Base-by-base conservation (phyloP, 2,797 vertebrate species). In the Myiothlypis chrysogaster region DNA sequence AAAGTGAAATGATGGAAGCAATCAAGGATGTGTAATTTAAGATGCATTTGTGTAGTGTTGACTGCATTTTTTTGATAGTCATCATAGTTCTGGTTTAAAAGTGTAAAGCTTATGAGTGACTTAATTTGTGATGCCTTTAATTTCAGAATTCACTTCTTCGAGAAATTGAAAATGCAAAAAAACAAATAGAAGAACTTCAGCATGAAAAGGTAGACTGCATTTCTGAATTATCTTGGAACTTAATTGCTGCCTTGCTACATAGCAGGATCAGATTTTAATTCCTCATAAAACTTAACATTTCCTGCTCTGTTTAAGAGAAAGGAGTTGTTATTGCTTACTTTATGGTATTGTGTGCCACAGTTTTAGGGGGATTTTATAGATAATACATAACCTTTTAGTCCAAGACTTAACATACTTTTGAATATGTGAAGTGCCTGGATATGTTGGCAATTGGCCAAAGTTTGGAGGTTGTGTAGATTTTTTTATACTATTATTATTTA, bases 131-230 rank as follows among this genome's bases (percentile, higher is more conserved):
- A 34, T 92, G n/a, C 6, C 6, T 81, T 97, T 90, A 35, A 14
- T 96, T 94, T 49, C 95, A 99, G 99, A 99, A 99, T 71, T 96
- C 98, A 63, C 98, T 99, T 27, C 97, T 99, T 69, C 98, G 98
- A 86, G 99, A 99, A 94, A 98, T 99, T 90, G 99, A 99, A 72
- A 98, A 98, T 93, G 98, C 98, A 12, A 99, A 99, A 97, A 99
- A 99, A 86, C 96, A 99, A 80, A 98, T 99, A 22, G 99, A 99
- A 70, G 99, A 99, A 85, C 98, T 99, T 28, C 99, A 99, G n/a
- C 99, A 99, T 27, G 99, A 99, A 91, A 99, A 99, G 98, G 99
- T 99, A 95, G 19, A 28, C 5, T 14, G 3, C 34, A 20, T 49
- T 83, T 80, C 35, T 91, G 27, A 50, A 25, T 1, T 55, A 3